Conservation (phyloP, 1,140 invertebrate species). For the Limonius californicus region DNA sequence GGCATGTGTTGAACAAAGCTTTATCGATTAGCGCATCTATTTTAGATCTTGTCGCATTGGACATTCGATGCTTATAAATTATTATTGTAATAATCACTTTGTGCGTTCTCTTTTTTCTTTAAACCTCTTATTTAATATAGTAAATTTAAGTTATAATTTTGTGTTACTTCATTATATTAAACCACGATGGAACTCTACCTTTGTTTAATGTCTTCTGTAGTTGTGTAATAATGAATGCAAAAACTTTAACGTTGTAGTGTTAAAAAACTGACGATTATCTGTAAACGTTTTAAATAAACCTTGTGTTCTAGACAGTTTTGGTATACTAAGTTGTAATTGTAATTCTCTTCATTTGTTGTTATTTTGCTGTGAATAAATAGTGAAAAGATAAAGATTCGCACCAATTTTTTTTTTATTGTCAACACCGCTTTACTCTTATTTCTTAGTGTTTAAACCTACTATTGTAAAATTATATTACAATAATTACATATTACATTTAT, state of each 20-base stretch:
- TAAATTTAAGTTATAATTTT: constrained; percentile 11
- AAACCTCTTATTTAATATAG: constrained; percentile 6
- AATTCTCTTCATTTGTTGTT: no score
- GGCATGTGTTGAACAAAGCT: constrained; percentile 94
- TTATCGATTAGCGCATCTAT: constrained; percentile 74
- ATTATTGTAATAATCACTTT: constrained; percentile 19
- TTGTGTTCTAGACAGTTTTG: no score
- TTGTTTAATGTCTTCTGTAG: neutral
- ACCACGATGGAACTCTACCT: neutral
- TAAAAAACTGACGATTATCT: neutral
- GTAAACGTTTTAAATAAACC: neutral
- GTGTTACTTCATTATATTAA: constrained; percentile 3
- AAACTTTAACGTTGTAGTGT: neutral
- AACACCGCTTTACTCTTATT: neutral
- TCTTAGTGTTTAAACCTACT: neutral
- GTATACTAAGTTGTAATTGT: no score
- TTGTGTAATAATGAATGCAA: neutral
- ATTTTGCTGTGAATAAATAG: neutral
- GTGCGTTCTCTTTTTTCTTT: constrained; percentile 1
- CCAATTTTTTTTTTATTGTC: neutral
- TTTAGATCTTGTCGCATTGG: constrained; percentile 19
- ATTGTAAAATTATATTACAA: no score
- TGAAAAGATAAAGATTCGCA: no score
- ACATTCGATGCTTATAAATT: constrained; percentile 28
- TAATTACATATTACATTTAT: neutral